Base-by-base conservation (phyloP, 2,113 vertebrate species). In the Daubentonia madagascariensis region DNA sequence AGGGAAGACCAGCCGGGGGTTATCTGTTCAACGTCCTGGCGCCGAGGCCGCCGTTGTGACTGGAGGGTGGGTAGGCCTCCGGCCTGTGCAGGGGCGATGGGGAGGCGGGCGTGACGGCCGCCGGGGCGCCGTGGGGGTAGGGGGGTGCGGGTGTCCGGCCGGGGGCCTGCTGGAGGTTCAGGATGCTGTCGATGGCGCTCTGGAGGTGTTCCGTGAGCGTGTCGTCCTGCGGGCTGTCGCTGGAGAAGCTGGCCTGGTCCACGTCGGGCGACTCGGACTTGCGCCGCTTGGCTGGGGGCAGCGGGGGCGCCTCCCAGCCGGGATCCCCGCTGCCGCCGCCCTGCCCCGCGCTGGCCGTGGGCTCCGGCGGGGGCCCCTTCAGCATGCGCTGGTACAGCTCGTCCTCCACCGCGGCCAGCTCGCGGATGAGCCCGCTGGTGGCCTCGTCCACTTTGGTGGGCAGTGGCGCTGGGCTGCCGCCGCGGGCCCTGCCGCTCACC, bases 121-220 rank as follows among this genome's bases (percentile, higher is more conserved):
- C 98, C 8, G 99, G 97, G 20, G 98, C 95, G 0, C 67, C 35
- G 0, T 98, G 91, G 68, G 96, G 96, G 94, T 98, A 91, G 1
- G 98, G 97, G 87, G 97, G 75, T 18, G 59, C 90, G 0, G 97
- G 61, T 4, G 97, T 89, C 98, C 98, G 97, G 89, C 96, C 40
- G 0, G 98, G 97, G 23, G 96, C 97, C 98, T 99, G 99, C 97
- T 99, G 99, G 68, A 99, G 99, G 98, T 99, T 99, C 3, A 99
- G 99, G 98, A 99, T 99, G 98, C 99, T 99, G 98, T 99, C 99
- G 85, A 99, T 99, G 98, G 99, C 99, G 40, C 99, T 99, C 98
- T 99, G 99, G 14, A 99, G 99, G 98, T 99, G 99, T 95, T 99
- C 99, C 1, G 99, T 99, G 52, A 99, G 99, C 0, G 99, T 98